Percentiles rank a stretch among this genome's conserved stretches.
phyloP scores from a whole-genome alignment of 2,797 vertebrate species.

The Vespertilio murinus region DNA sequence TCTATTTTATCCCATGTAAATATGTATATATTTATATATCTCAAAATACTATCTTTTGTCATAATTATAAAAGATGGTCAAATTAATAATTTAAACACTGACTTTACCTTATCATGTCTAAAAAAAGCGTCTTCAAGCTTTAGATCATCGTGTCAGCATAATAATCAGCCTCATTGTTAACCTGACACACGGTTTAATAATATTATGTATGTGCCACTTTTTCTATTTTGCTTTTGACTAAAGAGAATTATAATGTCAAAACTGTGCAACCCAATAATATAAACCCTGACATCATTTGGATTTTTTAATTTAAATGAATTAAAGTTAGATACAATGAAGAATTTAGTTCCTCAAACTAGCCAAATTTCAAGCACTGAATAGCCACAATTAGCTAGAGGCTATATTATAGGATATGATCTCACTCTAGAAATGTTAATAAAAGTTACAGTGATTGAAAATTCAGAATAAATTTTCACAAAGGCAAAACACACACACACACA shows the following conservation, averaged over 20 bases:
- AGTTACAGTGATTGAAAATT: background rate
- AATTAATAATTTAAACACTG: background rate
- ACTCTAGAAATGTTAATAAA: background rate
- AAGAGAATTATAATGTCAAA: constrained; percentile 16
- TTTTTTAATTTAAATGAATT: constrained; percentile 20
- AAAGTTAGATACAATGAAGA: background rate
- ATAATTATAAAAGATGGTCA: background rate
- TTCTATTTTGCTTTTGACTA: background rate
- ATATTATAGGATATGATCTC: background rate
- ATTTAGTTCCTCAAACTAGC: background rate
- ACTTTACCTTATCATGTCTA: background rate
- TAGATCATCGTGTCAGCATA: background rate
- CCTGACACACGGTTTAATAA: background rate
- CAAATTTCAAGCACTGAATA: background rate
- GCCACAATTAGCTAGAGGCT: background rate
- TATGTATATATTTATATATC: background rate
- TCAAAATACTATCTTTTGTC: background rate
- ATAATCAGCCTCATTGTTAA: constrained; percentile 6
- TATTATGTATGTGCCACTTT: background rate
- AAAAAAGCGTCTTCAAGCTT: background rate
- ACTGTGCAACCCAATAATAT: background rate
- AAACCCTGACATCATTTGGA: background rate
- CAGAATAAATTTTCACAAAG: background rate
- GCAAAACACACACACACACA: too few species aligned
- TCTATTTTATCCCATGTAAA: background rate